Base-by-base conservation (phyloP, 2,888 invertebrate species). In the Vandiemenella viatica region DNA sequence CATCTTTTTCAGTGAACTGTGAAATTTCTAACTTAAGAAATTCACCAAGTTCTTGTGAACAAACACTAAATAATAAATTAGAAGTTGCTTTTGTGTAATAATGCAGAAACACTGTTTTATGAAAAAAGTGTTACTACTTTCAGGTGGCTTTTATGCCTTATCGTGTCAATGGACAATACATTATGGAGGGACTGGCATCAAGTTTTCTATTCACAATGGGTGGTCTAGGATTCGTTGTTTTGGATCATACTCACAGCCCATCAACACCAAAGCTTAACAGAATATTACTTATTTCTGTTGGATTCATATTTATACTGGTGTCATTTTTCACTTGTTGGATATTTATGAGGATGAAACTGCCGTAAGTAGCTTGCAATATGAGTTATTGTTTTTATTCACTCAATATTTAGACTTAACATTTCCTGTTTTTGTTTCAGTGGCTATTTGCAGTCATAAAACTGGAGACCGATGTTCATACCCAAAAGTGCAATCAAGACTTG, bases 321-420 rank as follows among this genome's bases (percentile, higher is more conserved):
- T 93, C 95, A 4, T 97, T 95, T 69, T 85, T 90, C 59, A 91
- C 92, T 40, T 93, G 93, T 54, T 90, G 93, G 83, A 82, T 96
- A 53, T 97, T 98, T 65, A 97, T 97, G 95, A 77, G 89, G 59
- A 97, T 98, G 90, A 97, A 97, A 70, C 67, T 98, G 57, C 97
- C 97, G 62, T 74, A 64, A 68, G 71, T 67, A 48, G 37, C 32
- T 23, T 40, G n/a, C 13, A 7, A 20, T 47, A 18, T 37, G 13
- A 43, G 43, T 50, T 46, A 1, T 40, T 44, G 43, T 47, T 32
- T 26, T 42, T 50, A 2, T 41, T 5, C 17, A 26, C 17, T 32
- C 8, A 10, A 17, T 13, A 16, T n/a, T 16, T 45, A 8, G 16
- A 15, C 26, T 26, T 23, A 22, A 22, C 20, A 47, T 47, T 22